Evolutionary conservation across 1,140 invertebrate genomes (phyloP), one percentile per base, ranked within the genome.

Genomic region (Frieseomelitta varia): DNA sequence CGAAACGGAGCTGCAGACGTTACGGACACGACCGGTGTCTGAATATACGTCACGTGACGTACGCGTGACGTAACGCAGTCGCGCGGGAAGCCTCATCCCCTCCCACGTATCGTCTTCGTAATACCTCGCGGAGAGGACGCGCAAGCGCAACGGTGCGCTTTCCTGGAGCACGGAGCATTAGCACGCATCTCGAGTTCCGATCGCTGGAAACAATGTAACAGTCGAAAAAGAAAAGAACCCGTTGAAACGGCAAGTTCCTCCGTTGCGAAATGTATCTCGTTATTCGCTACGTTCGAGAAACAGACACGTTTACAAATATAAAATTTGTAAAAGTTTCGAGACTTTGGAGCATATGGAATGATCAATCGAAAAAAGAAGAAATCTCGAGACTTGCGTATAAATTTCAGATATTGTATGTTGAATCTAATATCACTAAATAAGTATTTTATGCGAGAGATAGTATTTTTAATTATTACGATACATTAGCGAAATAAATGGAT

Each of bases 21-120:
- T 34, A 75, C 75, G 74, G 85, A 61, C 83, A 75, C 76, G 56
- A 81, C 82, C 85, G 88, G 87, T 85, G 82, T 87, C 69, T 84
- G 84, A 58, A 72, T 71, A 83, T 80, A 83, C 73, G 71, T 90
- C 89, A 89, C 88, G 89, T 90, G 88, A 90, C 89, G 85, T 87
- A 87, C 83, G 84, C 83, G 85, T 90, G 89, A 90, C 88, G 89
- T 89, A 90, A 90, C 68, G 89, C 83, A 80, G 86, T 87, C 85
- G 88, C 89, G 89, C 89, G 89, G 89, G 89, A 90, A 90, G 88
- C 75, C 80, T 85, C 53, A 67, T 85, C 80, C 83, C 82, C 80
- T 75, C 82, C 53, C 74, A 77, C 82, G 58, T 76, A 53, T 39
- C 58, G 79, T 80, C 86, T 80, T 88, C 85, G 88, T 82, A 86